phyloP scores from a whole-genome alignment of 1,140 invertebrate species.

The Trichoplusia ni region DNA sequence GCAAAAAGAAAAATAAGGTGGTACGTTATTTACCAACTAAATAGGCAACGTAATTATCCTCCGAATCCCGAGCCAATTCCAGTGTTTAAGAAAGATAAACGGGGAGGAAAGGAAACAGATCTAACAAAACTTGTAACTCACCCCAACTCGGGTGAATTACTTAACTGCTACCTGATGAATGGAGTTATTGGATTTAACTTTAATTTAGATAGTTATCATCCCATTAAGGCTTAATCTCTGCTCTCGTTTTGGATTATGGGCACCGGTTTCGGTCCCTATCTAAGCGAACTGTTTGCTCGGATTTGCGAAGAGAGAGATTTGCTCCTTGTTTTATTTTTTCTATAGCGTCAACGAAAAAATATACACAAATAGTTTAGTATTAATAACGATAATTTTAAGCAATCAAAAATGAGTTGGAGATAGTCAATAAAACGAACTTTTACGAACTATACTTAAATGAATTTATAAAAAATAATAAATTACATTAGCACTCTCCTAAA shows the following conservation, averaged over 20 bases:
- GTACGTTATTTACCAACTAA: conserved; percentile 57
- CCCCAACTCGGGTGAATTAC: conserved; percentile 23
- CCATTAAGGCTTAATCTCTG: conserved; percentile 20
- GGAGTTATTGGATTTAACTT: conserved; percentile 31
- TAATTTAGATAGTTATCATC: conserved; percentile 34
- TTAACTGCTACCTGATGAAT: conserved; percentile 30
- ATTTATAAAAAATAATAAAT: too few relatives aligned
- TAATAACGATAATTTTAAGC: too few relatives aligned
- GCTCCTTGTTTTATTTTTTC: too few relatives aligned
- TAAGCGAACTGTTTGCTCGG: too few relatives aligned
- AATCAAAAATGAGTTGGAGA: too few relatives aligned
- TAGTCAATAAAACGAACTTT: neutral
- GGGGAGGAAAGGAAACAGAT: conserved; percentile 68
- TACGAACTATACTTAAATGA: too few relatives aligned
- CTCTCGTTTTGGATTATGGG: conserved; percentile 4
- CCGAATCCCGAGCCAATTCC: conserved; percentile 72
- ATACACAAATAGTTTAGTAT: too few relatives aligned
- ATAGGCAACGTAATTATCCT: conserved; percentile 73
- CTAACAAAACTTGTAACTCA: conserved; percentile 59
- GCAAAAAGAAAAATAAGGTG: conserved; percentile 39
- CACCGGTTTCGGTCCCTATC: too few relatives aligned
- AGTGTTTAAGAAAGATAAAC: conserved; percentile 79
- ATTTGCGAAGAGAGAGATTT: too few relatives aligned
- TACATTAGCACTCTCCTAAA: conserved; percentile 11
- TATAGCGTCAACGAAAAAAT: too few relatives aligned